Evolutionary conservation across 2,113 vertebrate genomes (phyloP).

Genomic region (Chaetorhynchus papuensis): DNA sequence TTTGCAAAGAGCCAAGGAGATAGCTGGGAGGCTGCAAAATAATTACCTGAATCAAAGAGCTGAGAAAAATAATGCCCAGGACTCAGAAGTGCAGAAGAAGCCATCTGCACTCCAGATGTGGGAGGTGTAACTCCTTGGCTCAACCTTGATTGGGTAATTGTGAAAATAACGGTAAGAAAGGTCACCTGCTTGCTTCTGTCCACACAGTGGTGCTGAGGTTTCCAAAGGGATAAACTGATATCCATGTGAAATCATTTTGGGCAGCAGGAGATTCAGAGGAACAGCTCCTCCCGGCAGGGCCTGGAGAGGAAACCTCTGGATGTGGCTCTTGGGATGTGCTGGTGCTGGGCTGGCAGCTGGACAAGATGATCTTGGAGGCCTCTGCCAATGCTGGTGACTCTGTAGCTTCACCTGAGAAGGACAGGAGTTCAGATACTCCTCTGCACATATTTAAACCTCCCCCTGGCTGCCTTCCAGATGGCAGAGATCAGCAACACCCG

Average conservation of each 20-base stretch:
- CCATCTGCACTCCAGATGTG: background rate
- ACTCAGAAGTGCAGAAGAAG: background rate
- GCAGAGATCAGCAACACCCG: background rate
- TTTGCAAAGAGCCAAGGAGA: background rate
- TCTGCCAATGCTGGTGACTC: background rate
- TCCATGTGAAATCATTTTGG: too few relatives aligned
- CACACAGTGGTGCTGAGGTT: background rate
- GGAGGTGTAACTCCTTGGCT: background rate
- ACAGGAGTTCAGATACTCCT: accelerated
- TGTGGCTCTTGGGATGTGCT: background rate
- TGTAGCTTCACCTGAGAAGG: background rate
- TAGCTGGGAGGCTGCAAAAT: background rate
- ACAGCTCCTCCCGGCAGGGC: background rate
- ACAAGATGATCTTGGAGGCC: background rate
- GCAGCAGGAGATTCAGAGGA: background rate
- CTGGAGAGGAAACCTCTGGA: background rate
- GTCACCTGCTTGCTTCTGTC: background rate
- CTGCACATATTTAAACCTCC: background rate
- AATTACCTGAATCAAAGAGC: background rate
- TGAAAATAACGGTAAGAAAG: background rate
- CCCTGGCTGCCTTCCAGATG: background rate
- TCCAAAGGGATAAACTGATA: background rate
- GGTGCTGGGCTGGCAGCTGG: background rate
- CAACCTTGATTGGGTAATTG: background rate
- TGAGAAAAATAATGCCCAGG: background rate